Base-by-base conservation (phyloP, 2,113 vertebrate species). In the Podarcis cretensis region DNA sequence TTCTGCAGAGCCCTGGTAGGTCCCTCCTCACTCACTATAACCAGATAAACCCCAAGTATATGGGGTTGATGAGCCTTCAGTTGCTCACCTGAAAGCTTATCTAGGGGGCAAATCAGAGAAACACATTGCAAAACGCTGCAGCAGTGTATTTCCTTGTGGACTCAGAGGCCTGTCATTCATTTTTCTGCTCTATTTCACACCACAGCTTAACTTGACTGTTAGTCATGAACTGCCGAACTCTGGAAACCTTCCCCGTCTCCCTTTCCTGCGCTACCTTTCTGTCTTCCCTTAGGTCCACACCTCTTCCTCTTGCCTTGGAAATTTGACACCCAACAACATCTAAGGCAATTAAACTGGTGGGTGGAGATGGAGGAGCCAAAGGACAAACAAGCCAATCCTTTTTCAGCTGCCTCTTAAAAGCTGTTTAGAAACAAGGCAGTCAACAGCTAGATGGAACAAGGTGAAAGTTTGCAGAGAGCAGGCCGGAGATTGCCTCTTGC, bases 231-330 rank as follows among this genome's bases (percentile, higher is more conserved):
- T 1, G 0, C 6, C 35, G 40, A 92, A 88, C 74, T 78, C 74
- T 89, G 81, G 81, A 84, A 63, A 81, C 90, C 87, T 87, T 91
- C 93, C 92, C 88, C 87, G 32, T 74, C 32, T 92, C 87, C 93
- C 85, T 90, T 94, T 92, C 91, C 85, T 86, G 89, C 84, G 87
- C 90, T 91, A 90, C 90, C 91, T 92, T 89, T 96, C 90, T 90
- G 88, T 87, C 0, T 2, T 92, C 90, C 87, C 74, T 81, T 89
- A 83, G 59, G 93, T 94, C 89, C 30, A 35, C 91, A 90, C 92
- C 92, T 93, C 89, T 6, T 92, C 91, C 92, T 82, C 94, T 87
- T 54, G 43, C 43, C 73, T 76, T 57, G 30, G 12, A 69, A 32
- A 59, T 85, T 35, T 10, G 10, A 73, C 32, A 65, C 48, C 73